phyloP scores from a whole-genome alignment of 2,797 vertebrate species.

The Passerculus sandwichensis region DNA sequence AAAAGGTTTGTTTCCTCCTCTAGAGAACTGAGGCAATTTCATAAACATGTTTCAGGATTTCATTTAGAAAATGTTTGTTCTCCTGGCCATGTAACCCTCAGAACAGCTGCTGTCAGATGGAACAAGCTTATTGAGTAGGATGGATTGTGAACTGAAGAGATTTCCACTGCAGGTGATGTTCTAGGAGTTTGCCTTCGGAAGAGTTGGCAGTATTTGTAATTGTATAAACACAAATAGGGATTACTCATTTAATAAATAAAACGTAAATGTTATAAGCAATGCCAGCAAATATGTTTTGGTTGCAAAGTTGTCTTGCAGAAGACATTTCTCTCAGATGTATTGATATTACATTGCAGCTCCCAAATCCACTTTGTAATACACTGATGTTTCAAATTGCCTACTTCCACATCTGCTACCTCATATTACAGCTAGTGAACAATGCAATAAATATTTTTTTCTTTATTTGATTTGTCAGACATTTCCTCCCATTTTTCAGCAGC shows the following conservation, averaged over 20 bases:
- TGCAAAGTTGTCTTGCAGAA: not conserved
- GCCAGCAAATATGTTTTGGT: not conserved
- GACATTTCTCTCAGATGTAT: not conserved
- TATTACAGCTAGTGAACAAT: not conserved
- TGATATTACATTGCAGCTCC: not conserved
- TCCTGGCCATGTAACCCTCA: not conserved
- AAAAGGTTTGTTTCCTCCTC: not conserved
- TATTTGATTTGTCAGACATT: not conserved
- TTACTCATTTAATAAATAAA: not conserved
- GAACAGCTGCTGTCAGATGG: not conserved
- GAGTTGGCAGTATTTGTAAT: not conserved
- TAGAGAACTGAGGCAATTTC: not conserved
- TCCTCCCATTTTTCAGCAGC: not conserved
- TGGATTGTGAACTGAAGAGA: not conserved
- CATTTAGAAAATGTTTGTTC: not conserved
- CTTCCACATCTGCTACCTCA: not conserved
- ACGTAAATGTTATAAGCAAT: not conserved
- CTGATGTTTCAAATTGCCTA: not conserved
- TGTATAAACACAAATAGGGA: not conserved
- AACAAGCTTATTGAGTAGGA: not conserved
- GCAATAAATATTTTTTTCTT: not conserved
- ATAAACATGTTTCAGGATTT: not conserved
- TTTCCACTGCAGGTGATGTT: not conserved
- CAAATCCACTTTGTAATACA: accelerated
- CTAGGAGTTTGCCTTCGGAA: not conserved